These are phyloP conservation scores for Thalassophryne amazonica DNA, from an alignment of 2,797 vertebrate species.

Conservation along the genomic window DNA sequence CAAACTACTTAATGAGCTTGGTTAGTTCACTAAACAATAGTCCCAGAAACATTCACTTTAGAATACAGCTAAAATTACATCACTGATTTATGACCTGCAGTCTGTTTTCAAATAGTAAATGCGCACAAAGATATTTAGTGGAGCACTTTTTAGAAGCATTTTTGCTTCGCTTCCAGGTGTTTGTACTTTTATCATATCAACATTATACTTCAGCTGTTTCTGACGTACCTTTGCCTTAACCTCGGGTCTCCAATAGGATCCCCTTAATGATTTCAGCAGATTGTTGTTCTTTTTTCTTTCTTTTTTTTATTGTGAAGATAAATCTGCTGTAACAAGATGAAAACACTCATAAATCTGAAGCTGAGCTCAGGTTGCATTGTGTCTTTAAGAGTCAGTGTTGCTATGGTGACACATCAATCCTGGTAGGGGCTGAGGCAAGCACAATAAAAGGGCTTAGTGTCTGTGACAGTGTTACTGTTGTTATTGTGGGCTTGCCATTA, in stretches of 20 bases:
- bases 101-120: too few relatives aligned
- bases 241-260: conserved; percentile 47
- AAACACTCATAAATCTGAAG: conserved; percentile 81
- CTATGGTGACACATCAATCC: conserved; percentile 68
- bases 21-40: too few relatives aligned
- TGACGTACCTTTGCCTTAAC: conserved; percentile 34
- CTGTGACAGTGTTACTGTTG: conserved; percentile 75
- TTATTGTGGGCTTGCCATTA: conserved; percentile 69
- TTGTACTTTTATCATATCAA: conserved; percentile 46
- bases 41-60: too few relatives aligned
- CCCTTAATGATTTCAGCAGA: conserved; percentile 83
- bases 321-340: conserved; percentile 87
- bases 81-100: too few relatives aligned
- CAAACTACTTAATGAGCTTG: too few relatives aligned
- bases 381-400: conserved; percentile 75
- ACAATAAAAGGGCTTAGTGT: conserved; percentile 67
- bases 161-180: conserved; percentile 14
- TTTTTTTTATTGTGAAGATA: conserved; percentile 86
- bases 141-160: conserved; percentile 13
- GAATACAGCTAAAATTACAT: too few relatives aligned
- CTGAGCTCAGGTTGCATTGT: conserved; percentile 66
- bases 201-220: conserved; percentile 29
- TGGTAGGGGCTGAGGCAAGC: conserved; percentile 40
- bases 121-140: conserved; percentile 10
- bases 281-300: conserved; percentile 83